Evolutionary conservation across 2,113 vertebrate species (phyloP), one percentile per base, ranked within the genome.

Genomic region (Scartelaos histophorus): DNA sequence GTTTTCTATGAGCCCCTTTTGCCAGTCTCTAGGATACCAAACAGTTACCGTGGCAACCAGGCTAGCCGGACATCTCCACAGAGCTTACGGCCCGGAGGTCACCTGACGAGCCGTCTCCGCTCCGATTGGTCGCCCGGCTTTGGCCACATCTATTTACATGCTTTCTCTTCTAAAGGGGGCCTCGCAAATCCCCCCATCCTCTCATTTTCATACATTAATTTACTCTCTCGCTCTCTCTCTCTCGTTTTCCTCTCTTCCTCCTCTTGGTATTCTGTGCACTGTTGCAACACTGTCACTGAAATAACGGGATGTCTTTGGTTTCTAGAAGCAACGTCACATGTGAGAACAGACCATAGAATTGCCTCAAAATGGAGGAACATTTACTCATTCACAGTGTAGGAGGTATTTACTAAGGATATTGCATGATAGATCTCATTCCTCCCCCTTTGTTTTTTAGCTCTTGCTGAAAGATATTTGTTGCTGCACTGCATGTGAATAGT

Each of bases 1-100:
- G 71, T 80, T 85, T 85, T 83, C 81, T 81, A 61, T 73, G 80
- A 86, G 71, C 84, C 84, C 53, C 61, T 74, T 75, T 78, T 58
- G 71, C 76, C 78, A 78, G 90, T 91, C 86, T 89, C 90, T 82
- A 88, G 89, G 90, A 87, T 85, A 89, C 89, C 80, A 64, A 76
- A 64, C 80, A 75, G 90, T 90, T 89, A 82, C 90, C 87, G 17
- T 90, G 82, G 90, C 85, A 90, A 91, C 90, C 81, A 60, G 69
- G 19, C 85, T 84, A 71, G 74, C 78, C 19, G 22, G 76, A 79
- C 82, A 76, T 84, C 78, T 84, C 89, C 51, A 43, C 82, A 66
- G 62, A 87, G 19, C 54, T 51, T 16, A 12, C 83, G 73, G 82
- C 75, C 75, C 38, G 13, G 49, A 19, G 5, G 80, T 82, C 90